Evolutionary conservation across 2,113 vertebrate genomes (phyloP).

Genomic region (Alethe castanea): DNA sequence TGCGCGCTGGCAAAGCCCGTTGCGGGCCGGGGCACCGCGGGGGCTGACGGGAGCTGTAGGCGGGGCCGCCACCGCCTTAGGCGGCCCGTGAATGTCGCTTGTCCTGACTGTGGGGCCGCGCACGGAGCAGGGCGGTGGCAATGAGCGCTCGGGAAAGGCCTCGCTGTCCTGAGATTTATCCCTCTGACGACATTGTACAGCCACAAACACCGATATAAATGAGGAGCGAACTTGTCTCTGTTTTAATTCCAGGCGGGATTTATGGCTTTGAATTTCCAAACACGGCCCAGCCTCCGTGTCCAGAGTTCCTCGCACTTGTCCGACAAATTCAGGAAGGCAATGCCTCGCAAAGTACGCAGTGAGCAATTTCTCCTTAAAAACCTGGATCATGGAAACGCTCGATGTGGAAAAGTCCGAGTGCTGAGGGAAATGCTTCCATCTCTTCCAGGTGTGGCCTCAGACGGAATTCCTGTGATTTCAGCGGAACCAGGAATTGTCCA

Average conservation of each 20-base stretch:
- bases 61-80: rapidly evolving
- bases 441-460: too few relatives aligned
- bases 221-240: not conserved
- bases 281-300: too few relatives aligned
- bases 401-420: not conserved
- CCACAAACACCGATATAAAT: rapidly evolving
- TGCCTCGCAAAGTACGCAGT: rapidly evolving
- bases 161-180: rapidly evolving
- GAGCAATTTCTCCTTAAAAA: not conserved
- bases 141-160: too few relatives aligned
- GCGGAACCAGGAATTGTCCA: not conserved
- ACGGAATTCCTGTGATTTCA: not conserved
- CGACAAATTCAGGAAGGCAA: not conserved
- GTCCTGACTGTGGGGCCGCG: not conserved
- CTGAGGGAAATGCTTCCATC: rapidly evolving
- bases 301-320: not conserved
- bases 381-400: not conserved
- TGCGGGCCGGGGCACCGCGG: rapidly evolving
- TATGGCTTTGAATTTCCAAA: not conserved
- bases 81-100: not conserved
- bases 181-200: rapidly evolving
- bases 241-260: not conserved
- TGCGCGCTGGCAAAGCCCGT: not conserved
- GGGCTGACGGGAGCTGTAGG: not conserved
- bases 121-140: not conserved